Percentiles rank a stretch among this genome's conserved stretches.
These are phyloP conservation scores for Drosophila ironensis DNA, from an alignment of 1,140 invertebrate species.

Conservation along the genomic window DNA sequence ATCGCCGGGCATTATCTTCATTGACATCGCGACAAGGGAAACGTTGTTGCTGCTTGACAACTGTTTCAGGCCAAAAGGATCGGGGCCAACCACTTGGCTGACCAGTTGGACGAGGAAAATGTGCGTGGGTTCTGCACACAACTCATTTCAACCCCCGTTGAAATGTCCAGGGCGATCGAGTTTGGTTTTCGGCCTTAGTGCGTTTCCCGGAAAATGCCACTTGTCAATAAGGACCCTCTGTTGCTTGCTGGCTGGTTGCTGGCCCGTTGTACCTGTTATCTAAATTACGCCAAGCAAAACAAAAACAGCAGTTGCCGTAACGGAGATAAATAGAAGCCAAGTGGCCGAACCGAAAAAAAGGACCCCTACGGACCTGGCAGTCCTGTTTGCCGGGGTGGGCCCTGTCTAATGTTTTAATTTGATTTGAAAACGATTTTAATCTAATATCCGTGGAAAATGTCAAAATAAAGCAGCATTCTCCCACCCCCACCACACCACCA, in stretches of 20 bases:
- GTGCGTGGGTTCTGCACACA: constrained; percentile 25
- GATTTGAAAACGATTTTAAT: constrained; percentile 81
- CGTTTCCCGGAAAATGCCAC: constrained; percentile 76
- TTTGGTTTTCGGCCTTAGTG: constrained; percentile 26
- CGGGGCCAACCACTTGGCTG: constrained; percentile 59
- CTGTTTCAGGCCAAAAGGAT: constrained; percentile 67
- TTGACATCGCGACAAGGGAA: constrained; percentile 68
- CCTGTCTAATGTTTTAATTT: constrained; percentile 79
- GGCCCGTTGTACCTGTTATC: constrained; percentile 81
- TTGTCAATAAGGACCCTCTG: constrained; percentile 71
- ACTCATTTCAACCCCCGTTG: constrained; percentile 25
- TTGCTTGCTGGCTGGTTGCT: no score
- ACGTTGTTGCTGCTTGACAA: constrained; percentile 58
- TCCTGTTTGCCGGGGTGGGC: constrained; percentile 52
- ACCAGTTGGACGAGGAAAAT: constrained; percentile 48
- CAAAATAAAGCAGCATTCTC: constrained; percentile 67
- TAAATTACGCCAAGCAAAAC: constrained; percentile 78
- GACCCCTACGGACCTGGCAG: constrained; percentile 1
- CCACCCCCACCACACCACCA: not conserved
- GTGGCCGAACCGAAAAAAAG: constrained; percentile 8
- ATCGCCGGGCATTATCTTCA: constrained; percentile 69
- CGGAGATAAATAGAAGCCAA: constrained; percentile 44
- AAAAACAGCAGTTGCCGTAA: constrained; percentile 76
- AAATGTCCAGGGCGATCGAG: constrained; percentile 46
- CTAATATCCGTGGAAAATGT: constrained; percentile 82